Percentiles rank a stretch among this genome's conserved stretches.
Evolutionary conservation across 2,888 invertebrate genomes (phyloP).

Genomic region (Dexiosoma caninum): DNA sequence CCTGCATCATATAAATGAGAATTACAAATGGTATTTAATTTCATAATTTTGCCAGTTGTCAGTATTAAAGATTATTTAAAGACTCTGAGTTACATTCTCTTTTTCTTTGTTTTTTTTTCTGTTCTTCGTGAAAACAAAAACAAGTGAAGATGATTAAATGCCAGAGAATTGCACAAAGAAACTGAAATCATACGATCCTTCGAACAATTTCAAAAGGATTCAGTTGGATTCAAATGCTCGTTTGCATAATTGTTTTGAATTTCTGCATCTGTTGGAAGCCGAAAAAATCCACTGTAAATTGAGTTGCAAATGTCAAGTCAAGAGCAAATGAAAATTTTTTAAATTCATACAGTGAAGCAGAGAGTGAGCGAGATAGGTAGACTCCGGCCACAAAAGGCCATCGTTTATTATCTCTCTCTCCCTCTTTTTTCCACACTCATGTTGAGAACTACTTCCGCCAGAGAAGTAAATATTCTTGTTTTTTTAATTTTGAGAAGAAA

Average conservation of each 20-base stretch:
- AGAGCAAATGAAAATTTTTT: conserved; percentile 42
- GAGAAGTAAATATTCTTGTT: conserved; percentile 1
- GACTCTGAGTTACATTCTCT: conserved; percentile 12
- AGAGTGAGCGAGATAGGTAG: background rate
- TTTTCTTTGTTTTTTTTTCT: too few species aligned
- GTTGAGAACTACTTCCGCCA: conserved; percentile 54
- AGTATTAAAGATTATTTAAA: conserved; percentile 38
- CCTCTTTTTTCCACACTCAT: too few species aligned
- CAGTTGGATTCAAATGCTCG: too few species aligned
- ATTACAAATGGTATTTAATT: conserved; percentile 56
- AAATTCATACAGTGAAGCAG: background rate
- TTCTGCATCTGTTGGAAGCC: conserved; percentile 30
- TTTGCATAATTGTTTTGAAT: conserved; percentile 48
- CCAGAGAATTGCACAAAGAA: conserved; percentile 31
- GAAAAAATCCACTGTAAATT: conserved; percentile 40
- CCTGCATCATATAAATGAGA: conserved; percentile 30
- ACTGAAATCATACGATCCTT: background rate
- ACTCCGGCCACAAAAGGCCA: conserved; percentile 50
- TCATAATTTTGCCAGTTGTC: conserved; percentile 37
- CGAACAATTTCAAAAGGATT: conserved; percentile 29
- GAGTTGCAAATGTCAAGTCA: conserved; percentile 59
- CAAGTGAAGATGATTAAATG: conserved; percentile 51
- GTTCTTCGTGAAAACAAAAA: conserved; percentile 28
- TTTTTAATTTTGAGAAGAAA: background rate
- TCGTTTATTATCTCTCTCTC: too few species aligned